Percentiles rank a stretch among this genome's conserved stretches.
phyloP scores from a whole-genome alignment of 2,113 vertebrate genomes.

The Thunnus maccoyii region DNA sequence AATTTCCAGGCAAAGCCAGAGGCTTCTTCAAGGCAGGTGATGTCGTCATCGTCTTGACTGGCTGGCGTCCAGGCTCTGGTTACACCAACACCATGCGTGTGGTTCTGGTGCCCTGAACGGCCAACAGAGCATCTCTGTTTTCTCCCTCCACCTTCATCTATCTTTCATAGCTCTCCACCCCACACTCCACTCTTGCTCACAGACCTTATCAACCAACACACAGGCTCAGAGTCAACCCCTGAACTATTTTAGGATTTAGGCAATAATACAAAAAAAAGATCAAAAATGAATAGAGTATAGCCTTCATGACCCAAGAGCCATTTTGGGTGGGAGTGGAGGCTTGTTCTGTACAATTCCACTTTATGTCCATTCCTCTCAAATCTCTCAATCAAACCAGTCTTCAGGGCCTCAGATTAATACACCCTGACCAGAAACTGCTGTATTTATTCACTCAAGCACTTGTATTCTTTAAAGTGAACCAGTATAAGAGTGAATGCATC shows the following conservation, averaged over 20 bases:
- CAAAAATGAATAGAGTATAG: constrained; percentile 6
- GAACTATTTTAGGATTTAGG: constrained; percentile 30
- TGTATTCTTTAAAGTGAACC: constrained; percentile 32
- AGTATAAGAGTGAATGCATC: constrained; percentile 45
- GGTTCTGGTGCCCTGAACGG: constrained; percentile 89
- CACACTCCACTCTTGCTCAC: constrained; percentile 34
- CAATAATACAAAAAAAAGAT: constrained; percentile 18
- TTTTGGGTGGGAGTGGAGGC: constrained; percentile 15
- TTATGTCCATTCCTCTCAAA: constrained; percentile 57
- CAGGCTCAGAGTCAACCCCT: constrained; percentile 16
- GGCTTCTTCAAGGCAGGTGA: constrained; percentile 96
- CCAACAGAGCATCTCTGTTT: constrained; percentile 14
- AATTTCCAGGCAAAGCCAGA: constrained; percentile 90
- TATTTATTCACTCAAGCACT: constrained; percentile 61
- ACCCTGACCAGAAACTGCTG: constrained; percentile 63
- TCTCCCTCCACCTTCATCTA: constrained; percentile 27
- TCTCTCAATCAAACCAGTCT: constrained; percentile 56
- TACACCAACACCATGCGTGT: constrained; percentile 99
- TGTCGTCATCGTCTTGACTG: constrained; percentile 93
- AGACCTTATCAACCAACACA: constrained; percentile 19
- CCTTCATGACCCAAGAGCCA: neutral
- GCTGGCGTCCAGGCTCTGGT: constrained; percentile 97
- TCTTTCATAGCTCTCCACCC: constrained; percentile 44
- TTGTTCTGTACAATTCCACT: constrained; percentile 40
- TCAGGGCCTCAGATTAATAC: constrained; percentile 52